Percentiles rank a stretch among this genome's conserved stretches.
Conservation (phyloP, 2,797 vertebrate genomes). For the Dipus sagitta region DNA sequence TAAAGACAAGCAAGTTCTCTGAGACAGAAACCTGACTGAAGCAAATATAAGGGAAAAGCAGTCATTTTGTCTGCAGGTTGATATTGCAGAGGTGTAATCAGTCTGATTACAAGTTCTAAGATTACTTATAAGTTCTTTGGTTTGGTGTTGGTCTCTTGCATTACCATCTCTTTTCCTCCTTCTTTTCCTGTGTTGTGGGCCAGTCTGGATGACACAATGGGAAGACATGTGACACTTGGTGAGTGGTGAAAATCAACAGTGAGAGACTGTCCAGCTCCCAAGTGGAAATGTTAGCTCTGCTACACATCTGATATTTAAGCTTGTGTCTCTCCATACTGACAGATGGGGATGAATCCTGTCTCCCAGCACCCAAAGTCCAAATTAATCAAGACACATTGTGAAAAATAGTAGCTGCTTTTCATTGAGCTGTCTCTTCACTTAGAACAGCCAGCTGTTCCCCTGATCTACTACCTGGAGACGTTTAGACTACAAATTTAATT, state of each 20-base stretch:
- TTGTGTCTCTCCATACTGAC: conserved; percentile 75
- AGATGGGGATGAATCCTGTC: conserved; percentile 79
- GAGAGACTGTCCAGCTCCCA: conserved; percentile 59
- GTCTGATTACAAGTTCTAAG: conserved; percentile 9
- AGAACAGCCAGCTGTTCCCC: conserved; percentile 61
- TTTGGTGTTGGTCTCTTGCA: conserved; percentile 62
- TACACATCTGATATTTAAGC: conserved; percentile 76
- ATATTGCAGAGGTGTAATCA: not conserved
- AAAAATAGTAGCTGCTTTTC: conserved; percentile 78
- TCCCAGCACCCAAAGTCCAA: conserved; percentile 75
- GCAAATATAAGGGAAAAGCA: conserved; percentile 40
- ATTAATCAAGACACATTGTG: conserved; percentile 82
- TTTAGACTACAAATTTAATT: conserved; percentile 72
- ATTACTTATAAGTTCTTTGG: conserved; percentile 18
- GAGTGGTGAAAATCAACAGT: conserved; percentile 61
- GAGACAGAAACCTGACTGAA: not conserved
- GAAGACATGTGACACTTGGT: not conserved
- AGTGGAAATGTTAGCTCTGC: conserved; percentile 49
- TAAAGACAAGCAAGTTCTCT: not conserved
- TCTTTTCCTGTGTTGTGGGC: not conserved
- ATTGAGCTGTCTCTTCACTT: conserved; percentile 52
- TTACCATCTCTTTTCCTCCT: conserved; percentile 28
- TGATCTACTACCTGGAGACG: conserved; percentile 52
- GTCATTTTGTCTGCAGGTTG: conserved; percentile 1
- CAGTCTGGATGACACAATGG: conserved; percentile 54